Conservation (phyloP, 2,797 vertebrate species). For the Buphagus erythrorhynchus region DNA sequence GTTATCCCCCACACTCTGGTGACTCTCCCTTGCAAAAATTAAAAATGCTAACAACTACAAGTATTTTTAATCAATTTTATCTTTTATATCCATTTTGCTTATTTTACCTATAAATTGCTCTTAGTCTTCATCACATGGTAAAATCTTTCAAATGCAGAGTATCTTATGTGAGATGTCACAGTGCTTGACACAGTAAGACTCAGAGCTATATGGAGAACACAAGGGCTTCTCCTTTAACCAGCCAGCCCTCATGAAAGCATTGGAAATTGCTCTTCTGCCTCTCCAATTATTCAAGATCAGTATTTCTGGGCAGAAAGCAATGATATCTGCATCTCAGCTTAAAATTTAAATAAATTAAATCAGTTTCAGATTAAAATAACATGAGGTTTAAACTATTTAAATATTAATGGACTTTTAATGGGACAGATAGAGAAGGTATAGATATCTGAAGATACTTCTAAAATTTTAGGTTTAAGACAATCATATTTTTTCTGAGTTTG, state of each 20-base stretch:
- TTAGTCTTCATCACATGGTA: neutral
- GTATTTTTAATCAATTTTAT: neutral
- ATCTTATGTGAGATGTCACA: neutral
- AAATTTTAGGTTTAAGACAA: neutral
- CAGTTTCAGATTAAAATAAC: neutral
- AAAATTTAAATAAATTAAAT: neutral
- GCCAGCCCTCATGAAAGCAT: neutral
- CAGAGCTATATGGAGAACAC: neutral
- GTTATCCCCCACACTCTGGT: neutral
- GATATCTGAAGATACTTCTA: neutral
- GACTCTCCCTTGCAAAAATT: neutral
- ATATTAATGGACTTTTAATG: neutral
- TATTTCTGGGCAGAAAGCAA: neutral
- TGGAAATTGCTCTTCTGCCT: neutral
- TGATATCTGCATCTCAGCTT: neutral
- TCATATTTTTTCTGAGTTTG: neutral
- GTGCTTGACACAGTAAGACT: neutral
- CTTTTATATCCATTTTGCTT: neutral
- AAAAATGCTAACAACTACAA: neutral
- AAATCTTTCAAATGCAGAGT: neutral
- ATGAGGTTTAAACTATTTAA: neutral
- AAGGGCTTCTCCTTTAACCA: neutral
- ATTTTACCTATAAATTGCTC: neutral
- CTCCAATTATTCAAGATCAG: neutral
- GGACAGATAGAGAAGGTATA: neutral